These are phyloP conservation scores for Catocala fraxini DNA, from an alignment of 2,888 invertebrate genomes.

Conservation along the genomic window DNA sequence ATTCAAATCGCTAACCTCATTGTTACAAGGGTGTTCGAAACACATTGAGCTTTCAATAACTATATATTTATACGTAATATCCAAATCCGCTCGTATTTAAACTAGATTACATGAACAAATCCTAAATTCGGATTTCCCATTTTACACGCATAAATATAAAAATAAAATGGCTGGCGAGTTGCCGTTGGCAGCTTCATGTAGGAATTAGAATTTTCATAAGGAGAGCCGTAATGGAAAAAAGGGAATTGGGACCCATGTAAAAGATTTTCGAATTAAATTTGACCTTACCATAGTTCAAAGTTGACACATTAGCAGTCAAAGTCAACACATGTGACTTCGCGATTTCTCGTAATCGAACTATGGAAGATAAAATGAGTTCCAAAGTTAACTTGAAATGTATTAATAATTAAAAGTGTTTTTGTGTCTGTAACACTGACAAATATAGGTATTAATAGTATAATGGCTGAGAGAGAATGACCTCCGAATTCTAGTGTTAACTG, in stretches of 20 bases:
- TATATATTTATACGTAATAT: conserved; percentile 70
- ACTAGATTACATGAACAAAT: conserved; percentile 36
- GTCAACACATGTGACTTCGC: conserved; percentile 10
- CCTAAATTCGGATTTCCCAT: conserved; percentile 43
- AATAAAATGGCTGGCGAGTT: conserved; percentile 58
- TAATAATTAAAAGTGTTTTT: conserved; percentile 63
- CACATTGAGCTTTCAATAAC: conserved; percentile 82
- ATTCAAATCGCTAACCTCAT: conserved; percentile 66
- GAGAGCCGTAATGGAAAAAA: conserved; percentile 49
- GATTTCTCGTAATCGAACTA: conserved; percentile 32
- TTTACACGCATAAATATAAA: conserved; percentile 39
- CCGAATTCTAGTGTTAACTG: conserved; percentile 25
- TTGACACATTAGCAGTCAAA: conserved; percentile 18
- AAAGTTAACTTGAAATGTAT: conserved; percentile 49
- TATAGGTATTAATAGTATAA: conserved; percentile 62
- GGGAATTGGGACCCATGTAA: conserved; percentile 75
- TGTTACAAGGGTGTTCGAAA: conserved; percentile 79
- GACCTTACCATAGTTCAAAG: conserved; percentile 32
- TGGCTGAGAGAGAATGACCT: conserved; percentile 57
- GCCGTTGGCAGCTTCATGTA: conserved; percentile 46
- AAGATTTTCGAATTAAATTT: conserved; percentile 56
- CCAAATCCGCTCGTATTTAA: conserved; percentile 52
- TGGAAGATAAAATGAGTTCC: conserved; percentile 53
- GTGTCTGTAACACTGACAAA: conserved; percentile 74
- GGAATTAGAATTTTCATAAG: conserved; percentile 30